Conservation (phyloP, 2,888 invertebrate genomes). For the Orchestes rusci region DNA sequence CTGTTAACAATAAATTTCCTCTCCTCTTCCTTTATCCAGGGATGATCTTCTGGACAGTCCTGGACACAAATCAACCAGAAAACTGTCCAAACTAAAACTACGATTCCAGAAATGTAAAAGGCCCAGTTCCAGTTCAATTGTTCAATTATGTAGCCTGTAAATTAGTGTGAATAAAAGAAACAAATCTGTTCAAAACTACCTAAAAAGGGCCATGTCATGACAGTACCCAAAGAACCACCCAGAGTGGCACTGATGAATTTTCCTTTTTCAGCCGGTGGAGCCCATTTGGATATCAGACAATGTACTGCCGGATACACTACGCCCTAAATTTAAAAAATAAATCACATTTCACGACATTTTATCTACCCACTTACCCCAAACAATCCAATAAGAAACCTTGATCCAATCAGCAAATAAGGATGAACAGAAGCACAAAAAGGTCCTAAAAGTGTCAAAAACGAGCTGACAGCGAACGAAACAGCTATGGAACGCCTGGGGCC, state of each 20-base stretch:
- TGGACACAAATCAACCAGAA: constrained; percentile 47
- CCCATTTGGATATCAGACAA: constrained; percentile 42
- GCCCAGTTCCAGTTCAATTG: constrained; percentile 40
- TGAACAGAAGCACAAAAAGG: constrained; percentile 54
- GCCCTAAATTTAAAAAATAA: constrained; percentile 34
- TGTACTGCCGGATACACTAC: constrained; percentile 40
- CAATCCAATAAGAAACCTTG: constrained; percentile 55
- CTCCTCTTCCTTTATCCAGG: constrained; percentile 48
- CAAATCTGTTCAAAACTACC: constrained; percentile 33
- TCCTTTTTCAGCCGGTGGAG: constrained; percentile 46
- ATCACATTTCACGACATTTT: not conserved
- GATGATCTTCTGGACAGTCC: constrained; percentile 51
- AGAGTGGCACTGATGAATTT: constrained; percentile 46
- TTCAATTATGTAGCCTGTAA: constrained; percentile 18
- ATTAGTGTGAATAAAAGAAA: not conserved
- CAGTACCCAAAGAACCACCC: constrained; percentile 47
- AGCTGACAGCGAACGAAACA: constrained; percentile 47
- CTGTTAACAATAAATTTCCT: constrained; percentile 49
- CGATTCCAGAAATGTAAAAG: constrained; percentile 37
- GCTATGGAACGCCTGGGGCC: constrained; percentile 56
- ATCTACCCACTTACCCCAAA: constrained; percentile 49
- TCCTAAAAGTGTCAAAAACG: constrained; percentile 52
- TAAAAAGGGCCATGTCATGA: constrained; percentile 45
- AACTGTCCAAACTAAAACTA: constrained; percentile 37
- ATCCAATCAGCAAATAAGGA: constrained; percentile 50